A percentile compares a stretch with the other conserved stretches of the same genome.
phyloP scores from a whole-genome alignment of 2,113 vertebrate genomes.

The Egretta garzetta region DNA sequence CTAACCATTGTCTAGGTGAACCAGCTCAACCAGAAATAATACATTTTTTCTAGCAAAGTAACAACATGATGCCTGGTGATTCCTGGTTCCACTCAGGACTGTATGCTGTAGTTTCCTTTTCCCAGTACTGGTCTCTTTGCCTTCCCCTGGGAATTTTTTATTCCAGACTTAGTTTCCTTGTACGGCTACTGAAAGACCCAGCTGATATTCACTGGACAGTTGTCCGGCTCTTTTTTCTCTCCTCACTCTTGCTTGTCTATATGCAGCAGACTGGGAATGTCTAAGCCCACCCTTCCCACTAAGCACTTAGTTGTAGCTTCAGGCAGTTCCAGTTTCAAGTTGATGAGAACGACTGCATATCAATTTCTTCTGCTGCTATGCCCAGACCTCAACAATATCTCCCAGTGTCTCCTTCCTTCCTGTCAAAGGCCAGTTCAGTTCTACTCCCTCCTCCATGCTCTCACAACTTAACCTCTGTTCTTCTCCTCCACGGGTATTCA shows the following conservation, averaged over 20 bases:
- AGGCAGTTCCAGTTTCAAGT: neutral
- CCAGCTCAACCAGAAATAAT: neutral
- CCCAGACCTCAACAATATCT: neutral
- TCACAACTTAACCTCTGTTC: neutral
- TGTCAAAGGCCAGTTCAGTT: neutral
- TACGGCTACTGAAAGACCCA: neutral
- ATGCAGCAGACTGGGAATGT: neutral
- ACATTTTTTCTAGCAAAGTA: neutral
- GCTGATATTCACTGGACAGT: neutral
- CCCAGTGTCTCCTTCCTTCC: neutral
- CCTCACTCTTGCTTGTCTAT: neutral
- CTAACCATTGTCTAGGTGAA: constrained; percentile 31
- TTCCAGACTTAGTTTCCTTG: neutral
- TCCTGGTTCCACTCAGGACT: neutral
- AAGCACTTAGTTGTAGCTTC: neutral
- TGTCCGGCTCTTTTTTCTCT: neutral
- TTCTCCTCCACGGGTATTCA: neutral
- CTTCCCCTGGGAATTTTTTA: neutral
- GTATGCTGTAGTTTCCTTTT: neutral
- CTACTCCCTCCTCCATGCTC: neutral
- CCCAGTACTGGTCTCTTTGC: neutral
- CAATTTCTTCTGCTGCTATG: neutral
- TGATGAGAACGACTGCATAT: neutral
- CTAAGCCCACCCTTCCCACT: neutral
- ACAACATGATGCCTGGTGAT: neutral